phyloP scores from a whole-genome alignment of 1,140 invertebrate genomes.

The Akabosia matsudoensis region DNA sequence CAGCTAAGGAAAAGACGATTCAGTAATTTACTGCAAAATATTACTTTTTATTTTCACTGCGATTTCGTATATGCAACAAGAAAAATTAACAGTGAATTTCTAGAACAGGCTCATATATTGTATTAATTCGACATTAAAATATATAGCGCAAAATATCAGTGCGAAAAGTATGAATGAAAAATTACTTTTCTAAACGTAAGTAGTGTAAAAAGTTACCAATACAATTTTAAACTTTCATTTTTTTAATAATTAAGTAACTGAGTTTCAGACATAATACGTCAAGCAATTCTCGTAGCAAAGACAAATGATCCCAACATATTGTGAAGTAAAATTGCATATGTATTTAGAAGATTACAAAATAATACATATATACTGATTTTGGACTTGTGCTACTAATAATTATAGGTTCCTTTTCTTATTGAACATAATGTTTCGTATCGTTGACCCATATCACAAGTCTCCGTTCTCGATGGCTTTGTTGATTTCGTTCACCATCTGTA shows the following conservation, averaged over 20 bases:
- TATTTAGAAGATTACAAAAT: no score
- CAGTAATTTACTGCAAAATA: no score
- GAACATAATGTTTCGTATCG: not conserved
- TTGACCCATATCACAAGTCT: slow-evolving; percentile 50
- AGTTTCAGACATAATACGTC: not conserved
- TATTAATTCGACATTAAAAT: not conserved
- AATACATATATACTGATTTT: no score
- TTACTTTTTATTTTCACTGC: no score
- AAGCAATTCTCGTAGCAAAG: not conserved
- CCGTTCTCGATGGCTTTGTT: slow-evolving; percentile 78
- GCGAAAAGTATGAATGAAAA: not conserved
- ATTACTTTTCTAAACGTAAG: not conserved
- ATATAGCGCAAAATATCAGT: not conserved
- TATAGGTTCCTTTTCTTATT: no score
- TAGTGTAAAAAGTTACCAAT: not conserved
- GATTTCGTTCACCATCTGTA: slow-evolving; percentile 69
- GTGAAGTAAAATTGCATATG: no score
- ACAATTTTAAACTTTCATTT: not conserved
- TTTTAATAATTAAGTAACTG: not conserved
- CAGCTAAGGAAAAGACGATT: no score
- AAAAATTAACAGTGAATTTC: not conserved
- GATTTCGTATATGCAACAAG: no score
- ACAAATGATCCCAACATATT: no score
- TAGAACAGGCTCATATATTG: no score
- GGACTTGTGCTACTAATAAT: no score